Conservation (phyloP, 23 tunicate species). For the Corella eumyota region DNA sequence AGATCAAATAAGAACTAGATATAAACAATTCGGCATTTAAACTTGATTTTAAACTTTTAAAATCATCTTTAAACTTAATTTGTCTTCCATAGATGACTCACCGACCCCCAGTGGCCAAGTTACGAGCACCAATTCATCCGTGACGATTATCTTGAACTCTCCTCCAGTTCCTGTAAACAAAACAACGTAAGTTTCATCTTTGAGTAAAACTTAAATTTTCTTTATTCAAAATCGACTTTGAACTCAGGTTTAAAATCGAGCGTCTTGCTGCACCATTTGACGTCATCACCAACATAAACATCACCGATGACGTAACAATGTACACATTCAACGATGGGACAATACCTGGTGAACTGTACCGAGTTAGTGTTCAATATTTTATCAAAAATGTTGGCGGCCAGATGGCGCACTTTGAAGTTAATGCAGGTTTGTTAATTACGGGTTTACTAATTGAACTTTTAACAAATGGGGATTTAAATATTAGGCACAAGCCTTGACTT, state of each 20-base stretch:
- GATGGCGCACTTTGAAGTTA: background rate
- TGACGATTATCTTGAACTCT: constrained; percentile 9
- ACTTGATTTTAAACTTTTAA: too few relatives aligned
- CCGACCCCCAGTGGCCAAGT: constrained; percentile 24
- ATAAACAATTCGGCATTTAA: too few relatives aligned
- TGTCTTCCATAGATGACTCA: constrained; percentile 4
- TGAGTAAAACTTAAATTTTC: too few relatives aligned
- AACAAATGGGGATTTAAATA: too few relatives aligned
- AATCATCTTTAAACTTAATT: too few relatives aligned
- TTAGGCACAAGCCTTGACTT: too few relatives aligned
- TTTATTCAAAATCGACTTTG: too few relatives aligned
- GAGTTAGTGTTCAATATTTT: constrained; percentile 2
- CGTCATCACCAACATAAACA: background rate
- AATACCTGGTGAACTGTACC: constrained; percentile 12
- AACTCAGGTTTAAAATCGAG: background rate
- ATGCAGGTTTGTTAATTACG: constrained; percentile 12
- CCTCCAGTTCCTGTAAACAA: constrained; percentile 20
- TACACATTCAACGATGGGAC: constrained; percentile 2
- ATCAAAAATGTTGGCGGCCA: constrained; percentile 12
- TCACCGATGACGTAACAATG: background rate
- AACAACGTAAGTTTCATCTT: constrained; percentile 13
- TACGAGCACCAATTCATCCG: constrained; percentile 22
- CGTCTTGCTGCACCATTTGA: background rate
- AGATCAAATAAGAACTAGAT: too few relatives aligned
- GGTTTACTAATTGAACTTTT: too few relatives aligned